phyloP scores from a whole-genome alignment of 2,797 vertebrate genomes.

The Protonibea diacanthus region DNA sequence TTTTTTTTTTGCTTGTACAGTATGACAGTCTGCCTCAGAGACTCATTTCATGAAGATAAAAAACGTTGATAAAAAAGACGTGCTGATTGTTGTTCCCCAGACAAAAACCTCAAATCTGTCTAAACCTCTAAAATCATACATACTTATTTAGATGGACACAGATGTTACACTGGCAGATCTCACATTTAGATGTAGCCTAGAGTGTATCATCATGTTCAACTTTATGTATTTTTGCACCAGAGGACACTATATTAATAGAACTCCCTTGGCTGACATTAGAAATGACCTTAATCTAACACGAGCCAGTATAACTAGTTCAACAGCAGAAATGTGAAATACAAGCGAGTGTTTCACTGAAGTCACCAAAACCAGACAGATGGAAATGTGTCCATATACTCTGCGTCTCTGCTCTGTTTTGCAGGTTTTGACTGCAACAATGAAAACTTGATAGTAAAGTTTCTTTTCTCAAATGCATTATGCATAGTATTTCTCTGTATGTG shows the following conservation, averaged over 20 bases:
- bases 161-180: neutral
- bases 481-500: neutral
- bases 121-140: neutral
- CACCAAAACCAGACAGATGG: neutral
- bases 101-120: neutral
- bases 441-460: neutral
- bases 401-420: neutral
- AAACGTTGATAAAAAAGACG: no score
- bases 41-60: neutral
- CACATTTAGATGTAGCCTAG: neutral
- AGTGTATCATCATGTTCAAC: neutral
- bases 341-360: neutral
- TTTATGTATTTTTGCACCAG: neutral
- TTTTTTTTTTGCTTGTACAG: neutral
- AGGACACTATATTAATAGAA: neutral
- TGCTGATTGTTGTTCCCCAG: neutral
- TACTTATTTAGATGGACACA: neutral
- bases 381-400: neutral
- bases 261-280: neutral
- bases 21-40: neutral
- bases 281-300: neutral
- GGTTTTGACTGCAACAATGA: neutral
- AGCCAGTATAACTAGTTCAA: neutral
- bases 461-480: neutral
- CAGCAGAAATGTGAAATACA: neutral